Base-by-base conservation (phyloP, 2,888 invertebrate genomes). In the Tetheella fluctuosa region DNA sequence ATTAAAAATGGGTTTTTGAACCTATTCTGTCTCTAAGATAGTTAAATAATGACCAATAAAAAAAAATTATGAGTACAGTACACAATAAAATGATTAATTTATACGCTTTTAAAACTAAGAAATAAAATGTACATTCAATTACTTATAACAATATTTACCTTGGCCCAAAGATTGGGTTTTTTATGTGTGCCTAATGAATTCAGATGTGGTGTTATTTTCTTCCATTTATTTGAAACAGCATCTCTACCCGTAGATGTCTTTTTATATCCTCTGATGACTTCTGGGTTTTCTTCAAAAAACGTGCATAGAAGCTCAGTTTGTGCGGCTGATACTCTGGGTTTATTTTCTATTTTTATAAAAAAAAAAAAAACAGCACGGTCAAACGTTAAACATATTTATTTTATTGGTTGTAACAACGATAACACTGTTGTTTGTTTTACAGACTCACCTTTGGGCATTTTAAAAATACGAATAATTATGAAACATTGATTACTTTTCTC, bases 281-380 rank as follows among this genome's bases (percentile, higher is more conserved):
- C 69, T 13, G 69, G 65, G 56, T 69, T 65, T 42, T 67, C 64
- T 54, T 69, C 69, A 37, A 69, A 67, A 54, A 69, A 69, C 48
- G 63, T 53, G 23, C 69, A 69, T 12, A 69, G 52, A 1, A 60
- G 59, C 13, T 61, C 57, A 7, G 39, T 48, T 59, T 65, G 65
- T n/a, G 39, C 59, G 12, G 57, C 20, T 6, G 59, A 58, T 23
- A 59, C 30, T 59, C 57, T 53, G 28, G 56, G 13, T 34, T 56
- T 57, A 34, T 37, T 54, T 52, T 59, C 30, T 30, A 55, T 55
- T n/a, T 28, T 2, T 8, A 54, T 17, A 3, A 28, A 13, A 34
- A 7, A 13, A 34, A 25, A 4, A 25, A 25, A 25, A 25, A 6
- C 25, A 25, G 25, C 6, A 2, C 6, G 25, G 25, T 25, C 25